These are phyloP conservation scores for Zaprionus camerounensis DNA, from an alignment of 1,140 invertebrate genomes.

Conservation along the genomic window DNA sequence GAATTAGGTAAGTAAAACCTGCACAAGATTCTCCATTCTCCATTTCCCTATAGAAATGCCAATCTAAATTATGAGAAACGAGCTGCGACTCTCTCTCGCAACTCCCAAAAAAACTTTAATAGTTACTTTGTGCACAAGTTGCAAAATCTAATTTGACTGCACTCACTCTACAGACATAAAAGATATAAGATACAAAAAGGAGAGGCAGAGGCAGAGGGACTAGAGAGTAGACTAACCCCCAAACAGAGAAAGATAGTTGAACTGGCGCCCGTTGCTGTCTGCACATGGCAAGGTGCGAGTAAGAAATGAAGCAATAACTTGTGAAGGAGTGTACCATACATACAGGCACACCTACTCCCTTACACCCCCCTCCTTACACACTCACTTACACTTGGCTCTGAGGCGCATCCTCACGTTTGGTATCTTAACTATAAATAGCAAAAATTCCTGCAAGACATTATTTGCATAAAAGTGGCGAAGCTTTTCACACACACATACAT, in stretches of 20 bases:
- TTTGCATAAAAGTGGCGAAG: conserved; percentile 82
- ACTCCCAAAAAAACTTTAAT: conserved; percentile 72
- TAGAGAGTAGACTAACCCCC: conserved; percentile 6
- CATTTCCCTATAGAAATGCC: conserved; percentile 44
- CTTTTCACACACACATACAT: conserved; percentile 32
- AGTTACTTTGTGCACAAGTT: conserved; percentile 65
- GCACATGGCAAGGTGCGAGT: conserved; percentile 35
- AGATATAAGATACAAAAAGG: not conserved
- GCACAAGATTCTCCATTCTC: not conserved
- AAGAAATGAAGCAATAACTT: conserved; percentile 82
- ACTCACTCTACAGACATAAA: conserved; percentile 1
- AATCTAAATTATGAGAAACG: conserved; percentile 67
- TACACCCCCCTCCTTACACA: conserved; percentile 43
- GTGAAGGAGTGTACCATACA: conserved; percentile 36
- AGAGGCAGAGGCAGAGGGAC: not conserved
- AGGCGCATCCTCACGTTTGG: conserved; percentile 76
- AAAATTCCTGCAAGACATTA: conserved; percentile 82
- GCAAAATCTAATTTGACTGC: conserved; percentile 71
- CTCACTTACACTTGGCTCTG: conserved; percentile 62
- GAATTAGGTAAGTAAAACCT: conserved; percentile 90
- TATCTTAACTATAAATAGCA: conserved; percentile 83
- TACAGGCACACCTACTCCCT: conserved; percentile 19
- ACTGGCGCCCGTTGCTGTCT: conserved; percentile 2
- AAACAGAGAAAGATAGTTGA: conserved; percentile 15
- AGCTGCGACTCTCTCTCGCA: conserved; percentile 33